phyloP scores from a whole-genome alignment of 2,797 vertebrate genomes.

The Amblyopsis hoosieri region DNA sequence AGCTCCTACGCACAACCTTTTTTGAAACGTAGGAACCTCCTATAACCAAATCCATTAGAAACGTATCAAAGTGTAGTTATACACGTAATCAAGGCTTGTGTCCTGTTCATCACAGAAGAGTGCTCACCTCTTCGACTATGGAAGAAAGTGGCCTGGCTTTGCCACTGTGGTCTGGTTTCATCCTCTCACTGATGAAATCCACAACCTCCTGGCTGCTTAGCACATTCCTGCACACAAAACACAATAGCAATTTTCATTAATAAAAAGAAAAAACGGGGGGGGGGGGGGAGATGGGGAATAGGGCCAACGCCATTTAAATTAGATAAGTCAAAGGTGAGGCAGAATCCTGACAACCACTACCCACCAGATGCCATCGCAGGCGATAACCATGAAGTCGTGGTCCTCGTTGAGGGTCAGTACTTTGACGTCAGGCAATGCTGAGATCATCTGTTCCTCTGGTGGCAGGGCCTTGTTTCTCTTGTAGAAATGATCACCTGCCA shows the following conservation, averaged over 20 bases:
- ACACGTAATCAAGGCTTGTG: not conserved
- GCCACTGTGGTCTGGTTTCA: conserved; percentile 85
- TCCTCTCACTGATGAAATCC: conserved; percentile 92
- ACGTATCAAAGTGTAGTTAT: not conserved
- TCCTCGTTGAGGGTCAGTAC: conserved; percentile 92
- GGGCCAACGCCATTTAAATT: not conserved
- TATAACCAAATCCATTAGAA: not conserved
- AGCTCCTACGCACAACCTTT: too few relatives aligned
- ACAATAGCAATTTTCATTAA: not conserved
- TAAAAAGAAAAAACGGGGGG: not conserved
- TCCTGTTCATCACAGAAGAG: not conserved
- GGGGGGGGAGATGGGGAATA: not conserved
- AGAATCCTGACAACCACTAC: conserved; percentile 32
- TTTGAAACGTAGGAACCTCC: too few relatives aligned
- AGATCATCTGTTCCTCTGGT: conserved; percentile 98
- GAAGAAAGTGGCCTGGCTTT: conserved; percentile 84
- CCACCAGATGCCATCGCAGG: conserved; percentile 98
- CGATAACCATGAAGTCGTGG: conserved; percentile 98
- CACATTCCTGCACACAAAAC: conserved; percentile 86
- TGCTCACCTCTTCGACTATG: conserved; percentile 92
- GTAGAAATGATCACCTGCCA: conserved; percentile 95
- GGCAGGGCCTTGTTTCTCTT: conserved; percentile 94
- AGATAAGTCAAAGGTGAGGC: not conserved
- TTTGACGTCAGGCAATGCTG: conserved; percentile 94
- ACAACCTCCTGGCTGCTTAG: conserved; percentile 99